Evolutionary conservation across 1,140 invertebrate genomes (phyloP), one percentile per base, ranked within the genome.

Genomic region (Diorhabda elongata): DNA sequence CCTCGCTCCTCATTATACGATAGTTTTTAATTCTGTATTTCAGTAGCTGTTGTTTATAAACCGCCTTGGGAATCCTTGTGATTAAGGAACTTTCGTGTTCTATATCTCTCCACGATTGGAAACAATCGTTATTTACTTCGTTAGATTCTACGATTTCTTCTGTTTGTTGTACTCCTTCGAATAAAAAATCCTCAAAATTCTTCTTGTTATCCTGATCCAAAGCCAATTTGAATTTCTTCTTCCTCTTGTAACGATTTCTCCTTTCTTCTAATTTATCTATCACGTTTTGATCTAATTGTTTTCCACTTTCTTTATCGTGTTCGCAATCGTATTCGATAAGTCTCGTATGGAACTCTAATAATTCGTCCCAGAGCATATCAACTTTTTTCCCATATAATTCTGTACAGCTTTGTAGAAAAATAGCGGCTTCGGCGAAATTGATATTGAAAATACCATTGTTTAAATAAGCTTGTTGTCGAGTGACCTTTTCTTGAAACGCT

Each of bases 381-480:
- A 81, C 77, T 66, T 77, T 76, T 67, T 79, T 81, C 0, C 70
- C 67, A 73, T 79, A 81, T 11, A 78, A 68, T 41, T 69, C 62
- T 43, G 71, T 68, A 52, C 74, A 71, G 66, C 66, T 72, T 68
- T 81, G 75, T n/a, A 81, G 42, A 8, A 81, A 62, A 6, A 80
- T 63, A 2, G 78, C 77, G 26, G 75, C 76, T 70, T 79, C 78
- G 43, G 75, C 75, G 74, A 81, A 81, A 67, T 79, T 81, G 7
- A 75, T 74, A 61, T 73, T 76, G 61, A 76, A 75, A 43, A 79
- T 75, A 6, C 78, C 77, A 75, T 79, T 75, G 9, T 69, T 62
- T 42, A 79, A 62, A 65, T 73, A 80, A 4, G 68, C 67, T 44
- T 74, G 65, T 61, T 71, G 69, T 64, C 74, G 52, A 26, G 64